A percentile compares a stretch with the other conserved stretches of the same genome.
These are phyloP conservation scores for Myripristis jacobus DNA, from an alignment of 2,797 vertebrate species.

Conservation along the genomic window DNA sequence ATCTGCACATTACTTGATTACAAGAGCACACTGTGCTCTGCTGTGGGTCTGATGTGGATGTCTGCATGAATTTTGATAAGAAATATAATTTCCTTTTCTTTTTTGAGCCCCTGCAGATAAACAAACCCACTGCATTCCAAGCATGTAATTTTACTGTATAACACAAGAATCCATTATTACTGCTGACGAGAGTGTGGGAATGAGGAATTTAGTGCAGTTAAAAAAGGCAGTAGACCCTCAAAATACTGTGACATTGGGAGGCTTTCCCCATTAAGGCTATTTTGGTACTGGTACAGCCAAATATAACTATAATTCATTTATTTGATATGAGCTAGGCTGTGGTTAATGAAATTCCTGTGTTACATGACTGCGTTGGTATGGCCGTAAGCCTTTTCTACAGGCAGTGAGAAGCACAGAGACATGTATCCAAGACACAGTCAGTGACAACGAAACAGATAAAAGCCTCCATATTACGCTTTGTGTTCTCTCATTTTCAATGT, in stretches of 20 bases:
- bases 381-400: not conserved
- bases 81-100: constrained; percentile 58
- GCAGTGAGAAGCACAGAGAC: not conserved
- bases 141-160: constrained; percentile 54
- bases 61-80: constrained; percentile 34
- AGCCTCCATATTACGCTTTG: not conserved
- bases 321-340: not conserved
- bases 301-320: not conserved
- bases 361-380: not conserved
- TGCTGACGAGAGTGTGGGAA: constrained; percentile 20
- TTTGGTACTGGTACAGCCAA: too few species aligned
- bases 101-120: constrained; percentile 52
- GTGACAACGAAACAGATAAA: not conserved
- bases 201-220: constrained; percentile 22
- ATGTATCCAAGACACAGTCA: too few species aligned
- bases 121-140: constrained; percentile 46
- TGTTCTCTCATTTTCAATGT: not conserved
- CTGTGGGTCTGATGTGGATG: constrained; percentile 38
- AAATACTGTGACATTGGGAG: constrained; percentile 12
- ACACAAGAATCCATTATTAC: constrained; percentile 48
- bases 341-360: not conserved
- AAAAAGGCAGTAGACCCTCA: constrained; percentile 9
- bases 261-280: too few species aligned
- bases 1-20: constrained; percentile 37
- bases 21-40: constrained; percentile 21